Conservation (phyloP, 2,888 invertebrate genomes). For the Thera obeliscata region DNA sequence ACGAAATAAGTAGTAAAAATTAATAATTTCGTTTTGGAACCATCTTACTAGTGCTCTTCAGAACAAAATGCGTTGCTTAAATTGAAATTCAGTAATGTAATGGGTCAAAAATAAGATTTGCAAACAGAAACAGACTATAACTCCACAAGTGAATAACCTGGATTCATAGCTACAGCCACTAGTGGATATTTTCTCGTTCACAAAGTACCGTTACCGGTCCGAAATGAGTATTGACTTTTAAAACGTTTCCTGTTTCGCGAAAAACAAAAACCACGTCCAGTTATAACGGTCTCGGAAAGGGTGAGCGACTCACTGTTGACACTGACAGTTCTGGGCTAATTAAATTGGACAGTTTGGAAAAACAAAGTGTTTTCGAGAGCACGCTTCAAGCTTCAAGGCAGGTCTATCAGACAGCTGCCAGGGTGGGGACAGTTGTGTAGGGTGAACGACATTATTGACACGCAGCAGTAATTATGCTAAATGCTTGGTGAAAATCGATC, state of each 20-base stretch:
- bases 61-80: not conserved
- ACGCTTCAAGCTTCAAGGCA: constrained; percentile 4
- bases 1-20: no score
- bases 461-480: constrained; percentile 1
- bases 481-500: no score
- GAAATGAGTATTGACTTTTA: constrained; percentile 46
- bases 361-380: constrained; percentile 15
- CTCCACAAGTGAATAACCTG: constrained; percentile 20
- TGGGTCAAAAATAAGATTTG: not conserved
- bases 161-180: constrained; percentile 4
- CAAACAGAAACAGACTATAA: constrained; percentile 3
- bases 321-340: constrained; percentile 29
- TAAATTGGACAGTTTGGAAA: constrained; percentile 21
- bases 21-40: no score
- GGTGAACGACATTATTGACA: constrained; percentile 28
- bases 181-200: constrained; percentile 18
- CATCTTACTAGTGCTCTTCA: no score
- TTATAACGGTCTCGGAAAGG: constrained; percentile 23
- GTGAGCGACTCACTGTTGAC: constrained; percentile 11
- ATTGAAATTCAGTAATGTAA: not conserved
- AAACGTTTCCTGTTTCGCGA: constrained; percentile 42
- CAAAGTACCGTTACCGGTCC: constrained; percentile 45
- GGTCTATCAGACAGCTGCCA: constrained; percentile 11
- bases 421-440: constrained; percentile 9
- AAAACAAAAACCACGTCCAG: constrained; percentile 20